phyloP scores from a whole-genome alignment of 2,113 vertebrate species.

The Megaleporinus macrocephalus region DNA sequence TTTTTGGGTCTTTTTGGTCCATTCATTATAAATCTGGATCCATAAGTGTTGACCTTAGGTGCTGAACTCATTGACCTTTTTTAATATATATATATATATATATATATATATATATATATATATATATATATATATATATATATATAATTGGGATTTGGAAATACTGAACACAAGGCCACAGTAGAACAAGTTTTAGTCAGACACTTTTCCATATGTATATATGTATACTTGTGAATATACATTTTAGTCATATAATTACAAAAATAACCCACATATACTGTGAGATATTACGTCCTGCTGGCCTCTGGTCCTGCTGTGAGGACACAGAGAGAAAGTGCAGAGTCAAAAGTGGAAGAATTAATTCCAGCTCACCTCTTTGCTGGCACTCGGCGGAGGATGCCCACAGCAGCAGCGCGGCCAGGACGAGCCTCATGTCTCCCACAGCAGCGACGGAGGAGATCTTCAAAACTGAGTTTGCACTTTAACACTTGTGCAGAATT shows the following conservation, averaged over 20 bases:
- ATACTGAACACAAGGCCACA: too few relatives aligned
- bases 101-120: too few relatives aligned
- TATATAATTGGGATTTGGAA: too few relatives aligned
- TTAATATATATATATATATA: too few relatives aligned
- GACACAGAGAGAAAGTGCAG: slow-evolving; percentile 12
- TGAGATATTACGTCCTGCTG: neutral
- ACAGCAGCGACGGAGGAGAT: neutral
- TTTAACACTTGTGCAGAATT: neutral
- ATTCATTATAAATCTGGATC: neutral
- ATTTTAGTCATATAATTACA: too few relatives aligned
- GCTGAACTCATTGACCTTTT: too few relatives aligned
- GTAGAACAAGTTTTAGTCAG: too few relatives aligned
- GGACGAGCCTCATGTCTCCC: slow-evolving; percentile 53
- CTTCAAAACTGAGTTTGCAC: neutral
- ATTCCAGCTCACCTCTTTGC: slow-evolving; percentile 65
- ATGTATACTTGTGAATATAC: too few relatives aligned
- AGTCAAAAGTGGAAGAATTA: slow-evolving; percentile 37
- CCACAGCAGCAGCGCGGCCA: slow-evolving; percentile 46
- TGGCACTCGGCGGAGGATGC: slow-evolving; percentile 57
- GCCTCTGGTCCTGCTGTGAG: neutral
- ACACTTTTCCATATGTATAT: too few relatives aligned
- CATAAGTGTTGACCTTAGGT: neutral
- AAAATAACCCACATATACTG: neutral
- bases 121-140: too few relatives aligned
- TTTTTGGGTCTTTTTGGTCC: neutral